phyloP scores from a whole-genome alignment of 2,113 vertebrate genomes.

The Platichthys stellatus region DNA sequence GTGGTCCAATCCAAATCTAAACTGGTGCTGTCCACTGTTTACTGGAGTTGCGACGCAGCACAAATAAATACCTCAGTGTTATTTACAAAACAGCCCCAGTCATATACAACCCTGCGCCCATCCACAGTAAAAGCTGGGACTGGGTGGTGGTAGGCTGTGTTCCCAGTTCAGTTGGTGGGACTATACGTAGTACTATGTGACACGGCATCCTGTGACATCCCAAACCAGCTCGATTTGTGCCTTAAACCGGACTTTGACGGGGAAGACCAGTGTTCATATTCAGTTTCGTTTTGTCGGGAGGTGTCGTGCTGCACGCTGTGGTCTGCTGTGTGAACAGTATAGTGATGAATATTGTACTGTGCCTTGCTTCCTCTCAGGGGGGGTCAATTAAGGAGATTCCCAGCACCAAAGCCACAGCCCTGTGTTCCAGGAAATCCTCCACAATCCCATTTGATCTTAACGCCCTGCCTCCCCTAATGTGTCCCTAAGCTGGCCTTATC shows the following conservation, averaged over 20 bases:
- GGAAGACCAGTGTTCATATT: slow-evolving; percentile 1
- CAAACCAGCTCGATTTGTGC: too few species aligned
- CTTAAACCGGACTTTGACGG: slow-evolving; percentile 1
- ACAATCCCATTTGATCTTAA: slow-evolving; percentile 72
- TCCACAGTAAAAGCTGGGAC: not conserved
- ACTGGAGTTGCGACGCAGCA: slow-evolving; percentile 67
- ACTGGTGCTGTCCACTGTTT: slow-evolving; percentile 71
- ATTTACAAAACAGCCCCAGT: slow-evolving; percentile 65
- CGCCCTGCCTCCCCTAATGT: slow-evolving; percentile 67
- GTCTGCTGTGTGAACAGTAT: slow-evolving; percentile 13
- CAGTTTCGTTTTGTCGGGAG: not conserved
- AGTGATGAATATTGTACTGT: slow-evolving; percentile 51
- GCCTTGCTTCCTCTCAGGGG: slow-evolving; percentile 41
- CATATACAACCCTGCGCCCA: slow-evolving; percentile 39
- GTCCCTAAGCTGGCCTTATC: slow-evolving; percentile 71
- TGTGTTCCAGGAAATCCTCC: slow-evolving; percentile 69
- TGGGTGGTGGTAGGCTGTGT: not conserved
- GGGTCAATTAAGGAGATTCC: slow-evolving; percentile 64
- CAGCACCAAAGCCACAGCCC: slow-evolving; percentile 56
- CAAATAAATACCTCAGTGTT: slow-evolving; percentile 75
- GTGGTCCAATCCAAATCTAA: slow-evolving; percentile 71
- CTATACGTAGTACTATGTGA: not conserved
- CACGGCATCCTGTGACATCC: too few species aligned
- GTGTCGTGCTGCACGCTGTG: not conserved
- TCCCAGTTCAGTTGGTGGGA: not conserved